Base-by-base conservation (phyloP, 2,888 invertebrate genomes). In the Tanypteryx hageni region DNA sequence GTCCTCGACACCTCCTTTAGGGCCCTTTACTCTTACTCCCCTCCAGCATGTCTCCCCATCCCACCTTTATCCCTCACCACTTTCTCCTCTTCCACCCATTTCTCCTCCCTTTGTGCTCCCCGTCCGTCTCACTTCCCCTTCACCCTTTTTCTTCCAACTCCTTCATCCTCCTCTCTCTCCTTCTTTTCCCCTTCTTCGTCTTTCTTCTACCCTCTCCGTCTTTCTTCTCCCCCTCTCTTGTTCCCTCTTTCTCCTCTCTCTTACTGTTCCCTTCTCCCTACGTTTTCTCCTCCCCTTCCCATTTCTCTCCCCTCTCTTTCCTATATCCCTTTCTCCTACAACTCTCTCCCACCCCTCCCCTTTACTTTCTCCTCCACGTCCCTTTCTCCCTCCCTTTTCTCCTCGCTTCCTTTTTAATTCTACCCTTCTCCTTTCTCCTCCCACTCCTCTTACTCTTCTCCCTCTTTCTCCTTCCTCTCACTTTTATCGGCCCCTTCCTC, bases 1-100 rank as follows among this genome's bases (percentile, higher is more conserved):
- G 85, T 85, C 85, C 57, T 18, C 85, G 57, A 57, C 85, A 22
- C 86, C 85, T 14, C 27, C 27, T 58, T 58, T 9, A n/a, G 59
- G 13, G 13, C 13, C 61, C 59, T 27, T 61, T 13, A 18, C n/a
- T 44, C 83, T 16, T 57, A n/a, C 58, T 86, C 16, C 27, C 59
- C 13, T 7, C 64, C 64, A 64, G 7, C 82, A 5, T 16, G 16
- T 44, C 44, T 22, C 27, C 86, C 86, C 57, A n/a, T n/a, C 31
- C 58, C 59, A 10, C 16, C 31, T 16, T 16, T n/a, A 16, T 84
- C 84, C 84, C 57, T 56, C 83, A 22, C 1, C 22, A 14, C 59
- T 86, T 31, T 11, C 16, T 18, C 57, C 18, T 16, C n/a, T 56
- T 44, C 56, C 8, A 8, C 22, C 18, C 68, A 8, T 68, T 22